phyloP scores from a whole-genome alignment of 2,797 vertebrate genomes.

The Lagodon rhomboides region DNA sequence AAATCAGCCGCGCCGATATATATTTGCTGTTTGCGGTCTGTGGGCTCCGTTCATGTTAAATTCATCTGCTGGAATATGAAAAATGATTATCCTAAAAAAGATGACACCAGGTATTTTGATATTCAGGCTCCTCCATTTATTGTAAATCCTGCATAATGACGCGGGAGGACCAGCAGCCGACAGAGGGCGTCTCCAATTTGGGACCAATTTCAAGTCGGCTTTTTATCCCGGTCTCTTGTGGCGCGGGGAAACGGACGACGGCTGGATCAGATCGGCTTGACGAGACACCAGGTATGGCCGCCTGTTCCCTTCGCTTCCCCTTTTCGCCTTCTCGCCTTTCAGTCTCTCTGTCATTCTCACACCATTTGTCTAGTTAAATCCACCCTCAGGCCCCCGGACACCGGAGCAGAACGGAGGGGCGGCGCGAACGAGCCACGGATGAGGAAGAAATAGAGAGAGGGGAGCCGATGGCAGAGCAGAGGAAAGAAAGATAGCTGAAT shows the following conservation, averaged over 20 bases:
- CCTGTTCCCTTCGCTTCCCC: constrained; percentile 36
- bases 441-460: constrained; percentile 49
- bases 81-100: constrained; percentile 25
- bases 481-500: constrained; percentile 17
- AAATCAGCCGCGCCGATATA: too few relatives aligned
- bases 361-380: constrained; percentile 66
- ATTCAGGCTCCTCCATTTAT: neutral
- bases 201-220: constrained; percentile 34
- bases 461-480: constrained; percentile 8
- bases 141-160: constrained; percentile 34
- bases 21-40: neutral
- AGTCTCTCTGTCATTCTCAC: constrained; percentile 43
- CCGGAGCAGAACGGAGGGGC: constrained; percentile 61
- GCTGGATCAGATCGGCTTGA: constrained; percentile 49
- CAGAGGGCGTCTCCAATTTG: constrained; percentile 34
- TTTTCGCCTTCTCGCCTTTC: constrained; percentile 6
- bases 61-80: constrained; percentile 3
- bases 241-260: constrained; percentile 48
- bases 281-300: constrained; percentile 44
- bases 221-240: constrained; percentile 35
- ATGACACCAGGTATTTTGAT: constrained; percentile 22
- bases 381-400: constrained; percentile 60
- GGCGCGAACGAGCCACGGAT: constrained; percentile 58
- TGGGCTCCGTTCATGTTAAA: constrained; percentile 5
- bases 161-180: neutral